Conservation (phyloP, 2,888 invertebrate species). For the Brachynemurus nebulosus region DNA sequence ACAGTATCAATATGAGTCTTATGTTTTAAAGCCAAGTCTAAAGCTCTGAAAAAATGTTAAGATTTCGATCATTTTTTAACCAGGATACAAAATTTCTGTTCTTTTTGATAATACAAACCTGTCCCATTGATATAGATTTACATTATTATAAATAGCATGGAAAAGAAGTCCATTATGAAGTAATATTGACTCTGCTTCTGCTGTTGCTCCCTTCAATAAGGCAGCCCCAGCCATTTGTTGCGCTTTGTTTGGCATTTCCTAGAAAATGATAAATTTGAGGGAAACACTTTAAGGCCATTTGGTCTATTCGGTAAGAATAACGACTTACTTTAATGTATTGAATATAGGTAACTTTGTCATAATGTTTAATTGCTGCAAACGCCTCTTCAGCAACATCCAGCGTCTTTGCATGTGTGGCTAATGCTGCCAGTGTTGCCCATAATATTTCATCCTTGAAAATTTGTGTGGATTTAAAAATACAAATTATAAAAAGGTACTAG, state of each 20-base stretch:
- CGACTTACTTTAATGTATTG: constrained; percentile 58
- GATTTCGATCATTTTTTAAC: no score
- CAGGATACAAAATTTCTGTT: no score
- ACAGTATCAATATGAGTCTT: constrained; percentile 60
- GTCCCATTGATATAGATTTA: constrained; percentile 60
- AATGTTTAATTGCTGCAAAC: constrained; percentile 78
- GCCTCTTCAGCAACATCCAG: constrained; percentile 87
- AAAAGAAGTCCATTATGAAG: constrained; percentile 52
- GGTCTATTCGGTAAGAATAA: constrained; percentile 6
- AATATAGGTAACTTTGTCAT: constrained; percentile 74
- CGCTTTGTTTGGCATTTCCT: constrained; percentile 37
- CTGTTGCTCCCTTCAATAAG: constrained; percentile 48
- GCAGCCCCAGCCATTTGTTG: constrained; percentile 53
- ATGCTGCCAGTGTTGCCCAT: constrained; percentile 90
- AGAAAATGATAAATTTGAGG: constrained; percentile 13
- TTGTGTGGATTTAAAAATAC: background rate
- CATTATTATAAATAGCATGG: constrained; percentile 56
- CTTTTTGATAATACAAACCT: no score
- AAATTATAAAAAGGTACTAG: background rate
- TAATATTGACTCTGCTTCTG: constrained; percentile 57
- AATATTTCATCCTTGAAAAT: constrained; percentile 42
- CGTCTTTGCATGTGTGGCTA: constrained; percentile 77
- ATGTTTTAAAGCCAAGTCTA: constrained; percentile 60
- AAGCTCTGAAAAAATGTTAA: constrained; percentile 43
- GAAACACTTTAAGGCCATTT: background rate